Evolutionary conservation across 2,888 invertebrate genomes (phyloP).

Genomic region (Papilio protenor): DNA sequence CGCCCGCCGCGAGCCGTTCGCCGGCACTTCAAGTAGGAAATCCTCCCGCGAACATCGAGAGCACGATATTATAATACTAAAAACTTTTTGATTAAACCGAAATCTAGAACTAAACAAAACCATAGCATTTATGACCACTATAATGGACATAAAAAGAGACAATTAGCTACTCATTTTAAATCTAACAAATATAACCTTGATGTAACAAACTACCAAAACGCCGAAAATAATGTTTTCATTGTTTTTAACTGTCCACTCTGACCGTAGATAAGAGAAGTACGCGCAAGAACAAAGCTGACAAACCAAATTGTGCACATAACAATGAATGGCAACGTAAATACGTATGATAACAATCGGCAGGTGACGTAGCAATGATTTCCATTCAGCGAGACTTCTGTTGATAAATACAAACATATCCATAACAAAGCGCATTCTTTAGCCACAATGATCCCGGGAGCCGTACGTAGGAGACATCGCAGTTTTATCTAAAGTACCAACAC

Average conservation of each 20-base stretch:
- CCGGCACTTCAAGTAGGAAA: conserved; percentile 69
- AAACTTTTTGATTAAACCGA: conserved; percentile 42
- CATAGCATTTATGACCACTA: background rate
- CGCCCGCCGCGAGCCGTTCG: conserved; percentile 59
- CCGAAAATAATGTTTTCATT: conserved; percentile 13
- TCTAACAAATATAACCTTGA: conserved; percentile 2
- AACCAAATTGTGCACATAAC: conserved; percentile 41
- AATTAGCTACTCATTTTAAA: background rate
- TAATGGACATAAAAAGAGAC: background rate
- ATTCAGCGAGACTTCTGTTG: conserved; percentile 67
- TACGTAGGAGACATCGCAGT: conserved; percentile 20
- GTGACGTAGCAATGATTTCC: conserved; percentile 55
- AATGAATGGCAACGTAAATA: conserved; percentile 46
- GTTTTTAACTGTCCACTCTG: conserved; percentile 2
- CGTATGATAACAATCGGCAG: conserved; percentile 40
- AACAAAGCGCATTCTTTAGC: conserved; percentile 64
- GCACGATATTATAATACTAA: conserved; percentile 48
- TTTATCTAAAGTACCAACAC: conserved; percentile 18
- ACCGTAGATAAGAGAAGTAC: conserved; percentile 9
- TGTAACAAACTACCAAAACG: background rate
- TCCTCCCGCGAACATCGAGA: conserved; percentile 62
- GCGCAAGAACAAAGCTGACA: background rate
- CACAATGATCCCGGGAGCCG: conserved; percentile 45
- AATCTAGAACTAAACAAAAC: conserved; percentile 38
- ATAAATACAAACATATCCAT: conserved; percentile 62